Base-by-base conservation (phyloP, 2,113 vertebrate species). In the Archocentrus centrarchus region DNA sequence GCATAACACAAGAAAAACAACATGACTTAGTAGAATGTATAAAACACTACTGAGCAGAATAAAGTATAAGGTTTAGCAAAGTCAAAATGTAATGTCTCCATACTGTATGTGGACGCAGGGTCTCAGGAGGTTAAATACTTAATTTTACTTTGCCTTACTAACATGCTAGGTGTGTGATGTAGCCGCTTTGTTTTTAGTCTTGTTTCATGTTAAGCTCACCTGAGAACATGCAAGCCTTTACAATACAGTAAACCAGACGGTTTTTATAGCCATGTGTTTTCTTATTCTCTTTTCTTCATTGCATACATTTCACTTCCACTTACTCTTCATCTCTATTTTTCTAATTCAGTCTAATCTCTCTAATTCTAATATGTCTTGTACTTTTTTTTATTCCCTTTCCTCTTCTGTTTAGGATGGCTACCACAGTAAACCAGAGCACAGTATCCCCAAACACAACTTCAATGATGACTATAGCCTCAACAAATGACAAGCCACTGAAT, bases 401-500 rank as follows among this genome's bases (percentile, higher is more conserved):
- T 77, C 80, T 6, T 66, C 5, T 50, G 10, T 66, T 64, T 18
- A 66, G 66, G 76, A 89, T 88, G 83, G 1, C 0, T 50, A 20
- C 44, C 6, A 57, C 2, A 0, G 5, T 0, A 58, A 15, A 0
- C 11, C 10, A 2, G 2, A 27, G 1, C 24, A 4, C 4, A 3
- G 6, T 2, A 10, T n/a, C n/a, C 5, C 20, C 11, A 3, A 2
- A 7, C 41, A 14, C 4, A 3, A 68, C 0, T 41, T 14, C 11
- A 4, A 41, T 2, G 18, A n/a, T 6, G 22, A 24, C 8, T 30
- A 15, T 8, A 14, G 14, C 0, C 70, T 41, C 6, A 10, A 2
- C 0, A 3, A 2, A 11, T 3, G 4, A 3, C 0, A 1, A 0
- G 0, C 0, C 0, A 2, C 0, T 1, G 1, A 1, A 3, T 2